Conservation (phyloP, 2,113 vertebrate species). For the Chitala chitala region DNA sequence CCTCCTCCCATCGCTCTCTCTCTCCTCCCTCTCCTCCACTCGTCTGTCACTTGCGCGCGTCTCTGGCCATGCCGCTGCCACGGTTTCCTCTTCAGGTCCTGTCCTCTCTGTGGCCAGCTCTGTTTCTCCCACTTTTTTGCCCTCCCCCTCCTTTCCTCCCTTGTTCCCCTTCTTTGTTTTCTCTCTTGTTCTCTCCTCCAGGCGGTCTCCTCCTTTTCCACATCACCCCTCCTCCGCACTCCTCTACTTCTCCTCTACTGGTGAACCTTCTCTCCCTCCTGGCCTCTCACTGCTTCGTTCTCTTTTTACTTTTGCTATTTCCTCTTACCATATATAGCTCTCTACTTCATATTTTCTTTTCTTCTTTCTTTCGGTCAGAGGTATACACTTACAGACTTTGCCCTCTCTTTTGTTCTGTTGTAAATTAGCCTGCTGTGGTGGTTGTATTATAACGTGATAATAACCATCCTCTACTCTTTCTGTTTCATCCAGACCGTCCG, state of each 20-base stretch:
- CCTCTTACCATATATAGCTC: constrained; percentile 43
- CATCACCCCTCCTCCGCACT: constrained; percentile 22
- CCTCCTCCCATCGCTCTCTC: constrained; percentile 43
- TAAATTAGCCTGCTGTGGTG: constrained; percentile 37
- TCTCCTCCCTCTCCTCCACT: constrained; percentile 29
- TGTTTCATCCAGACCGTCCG: constrained; percentile 4
- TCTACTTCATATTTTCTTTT: constrained; percentile 57
- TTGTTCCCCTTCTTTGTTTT: not conserved
- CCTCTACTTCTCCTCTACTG: not conserved
- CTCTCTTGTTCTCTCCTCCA: not conserved
- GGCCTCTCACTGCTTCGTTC: not conserved
- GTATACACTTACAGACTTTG: not conserved
- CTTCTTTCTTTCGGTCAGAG: constrained; percentile 25
- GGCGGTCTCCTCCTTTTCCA: not conserved
- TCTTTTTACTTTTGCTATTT: constrained; percentile 40
- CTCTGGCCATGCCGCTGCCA: not conserved
- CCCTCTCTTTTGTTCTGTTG: constrained; percentile 28
- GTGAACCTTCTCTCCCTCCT: not conserved
- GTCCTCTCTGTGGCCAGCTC: not conserved
- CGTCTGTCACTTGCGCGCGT: constrained; percentile 37
- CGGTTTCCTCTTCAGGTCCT: not conserved
- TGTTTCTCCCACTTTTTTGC: not conserved
- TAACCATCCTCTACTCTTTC: constrained; percentile 16
- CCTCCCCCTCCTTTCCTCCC: constrained; percentile 7
- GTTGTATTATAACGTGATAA: constrained; percentile 32